Percentiles rank a stretch among this genome's conserved stretches.
These are phyloP conservation scores for Takifugu bimaculatus DNA, from an alignment of 2,113 vertebrate genomes.

Conservation along the genomic window DNA sequence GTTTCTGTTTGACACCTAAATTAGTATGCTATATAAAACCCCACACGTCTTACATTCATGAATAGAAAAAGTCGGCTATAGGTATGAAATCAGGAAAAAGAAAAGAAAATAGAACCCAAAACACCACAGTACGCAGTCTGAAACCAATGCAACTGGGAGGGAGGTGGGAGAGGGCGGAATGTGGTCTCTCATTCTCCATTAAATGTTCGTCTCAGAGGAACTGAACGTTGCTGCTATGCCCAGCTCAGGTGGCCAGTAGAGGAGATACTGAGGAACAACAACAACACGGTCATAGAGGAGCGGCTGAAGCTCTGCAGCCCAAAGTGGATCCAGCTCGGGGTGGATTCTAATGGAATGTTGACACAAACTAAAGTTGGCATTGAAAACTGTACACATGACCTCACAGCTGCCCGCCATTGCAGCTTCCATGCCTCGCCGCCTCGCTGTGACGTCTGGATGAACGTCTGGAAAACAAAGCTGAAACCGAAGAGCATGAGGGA, in stretches of 20 bases:
- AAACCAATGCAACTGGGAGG: slow-evolving; percentile 60
- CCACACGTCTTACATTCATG: slow-evolving; percentile 80
- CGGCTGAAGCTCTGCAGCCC: slow-evolving; percentile 40
- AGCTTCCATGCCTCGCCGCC: too few species aligned
- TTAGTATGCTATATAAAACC: slow-evolving; percentile 79
- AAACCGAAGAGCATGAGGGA: slow-evolving; percentile 53
- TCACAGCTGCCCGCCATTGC: slow-evolving; percentile 43
- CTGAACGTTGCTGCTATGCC: slow-evolving; percentile 60
- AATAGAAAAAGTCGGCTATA: slow-evolving; percentile 75
- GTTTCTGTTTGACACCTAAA: slow-evolving; percentile 75
- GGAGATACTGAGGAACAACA: slow-evolving; percentile 65
- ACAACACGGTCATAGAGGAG: slow-evolving; percentile 63
- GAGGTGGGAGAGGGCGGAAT: slow-evolving; percentile 17
- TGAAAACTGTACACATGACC: slow-evolving; percentile 66
- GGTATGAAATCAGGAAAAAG: slow-evolving; percentile 60
- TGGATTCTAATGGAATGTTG: slow-evolving; percentile 51
- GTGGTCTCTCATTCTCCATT: slow-evolving; percentile 51
- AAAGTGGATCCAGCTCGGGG: slow-evolving; percentile 12
- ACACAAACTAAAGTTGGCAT: slow-evolving; percentile 67
- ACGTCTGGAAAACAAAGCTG: slow-evolving; percentile 56
- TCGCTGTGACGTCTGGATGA: slow-evolving; percentile 16
- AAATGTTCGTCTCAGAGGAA: slow-evolving; percentile 59
- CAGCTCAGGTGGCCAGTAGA: slow-evolving; percentile 41
- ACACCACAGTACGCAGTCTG: slow-evolving; percentile 70
- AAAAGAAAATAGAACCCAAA: slow-evolving; percentile 28